Conservation (phyloP, 2,113 vertebrate genomes). For the Pipa parva region DNA sequence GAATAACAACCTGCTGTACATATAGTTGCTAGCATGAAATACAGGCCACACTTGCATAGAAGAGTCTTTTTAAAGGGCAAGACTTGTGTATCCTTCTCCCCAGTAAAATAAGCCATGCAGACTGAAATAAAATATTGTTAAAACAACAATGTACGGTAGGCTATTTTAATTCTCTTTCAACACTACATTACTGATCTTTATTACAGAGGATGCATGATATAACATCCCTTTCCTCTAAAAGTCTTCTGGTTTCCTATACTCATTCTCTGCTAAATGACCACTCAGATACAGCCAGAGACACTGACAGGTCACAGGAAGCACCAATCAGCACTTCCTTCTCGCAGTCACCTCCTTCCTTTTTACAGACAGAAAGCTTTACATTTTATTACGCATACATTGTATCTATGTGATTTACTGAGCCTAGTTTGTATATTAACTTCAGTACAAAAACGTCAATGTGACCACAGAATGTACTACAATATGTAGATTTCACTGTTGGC, state of each 20-base stretch:
- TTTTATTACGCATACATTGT: no score
- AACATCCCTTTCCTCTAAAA: conserved; percentile 47
- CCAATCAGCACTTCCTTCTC: conserved; percentile 44
- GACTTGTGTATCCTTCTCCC: background rate
- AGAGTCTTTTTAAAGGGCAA: no score
- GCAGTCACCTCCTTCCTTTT: conserved; percentile 23
- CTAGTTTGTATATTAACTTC: conserved; percentile 17
- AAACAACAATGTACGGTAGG: background rate
- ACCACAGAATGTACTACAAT: background rate
- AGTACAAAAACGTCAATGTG: accelerated
- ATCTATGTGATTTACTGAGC: no score
- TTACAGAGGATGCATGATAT: conserved; percentile 14
- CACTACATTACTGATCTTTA: conserved; percentile 1
- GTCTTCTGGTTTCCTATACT: conserved; percentile 40
- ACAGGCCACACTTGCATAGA: no score
- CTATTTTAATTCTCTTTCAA: conserved; percentile 3
- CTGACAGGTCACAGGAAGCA: conserved; percentile 42
- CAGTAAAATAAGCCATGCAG: background rate
- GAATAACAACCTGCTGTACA: no score
- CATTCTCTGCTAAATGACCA: conserved; percentile 45
- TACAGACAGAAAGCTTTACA: no score
- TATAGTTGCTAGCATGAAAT: no score
- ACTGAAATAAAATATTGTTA: background rate
- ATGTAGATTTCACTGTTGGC: no score
- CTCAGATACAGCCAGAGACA: conserved; percentile 6